Base-by-base conservation (phyloP, 2,113 vertebrate genomes). In the Gallinago paraguaiae region DNA sequence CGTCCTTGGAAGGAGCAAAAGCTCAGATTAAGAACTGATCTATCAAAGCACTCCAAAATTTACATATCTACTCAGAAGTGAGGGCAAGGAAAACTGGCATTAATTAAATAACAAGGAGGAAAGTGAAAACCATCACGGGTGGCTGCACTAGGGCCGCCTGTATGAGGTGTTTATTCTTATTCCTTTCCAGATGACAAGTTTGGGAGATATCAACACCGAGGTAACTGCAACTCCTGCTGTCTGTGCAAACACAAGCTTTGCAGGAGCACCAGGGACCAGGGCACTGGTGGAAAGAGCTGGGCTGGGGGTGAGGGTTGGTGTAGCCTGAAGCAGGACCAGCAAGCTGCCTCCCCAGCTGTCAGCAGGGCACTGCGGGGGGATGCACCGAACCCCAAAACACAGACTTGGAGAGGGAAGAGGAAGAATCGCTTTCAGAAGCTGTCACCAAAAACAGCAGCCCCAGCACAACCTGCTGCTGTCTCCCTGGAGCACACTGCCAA, bases 401-500 rank as follows among this genome's bases (percentile, higher is more conserved):
- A 67, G 37, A 19, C 51, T 61, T 4, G 11, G 48, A 37, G 39
- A 50, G 31, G 17, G 13, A 48, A 59, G n/a, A 79, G 28, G 53
- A 70, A 46, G 48, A 69, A 46, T 19, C 0, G 2, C n/a, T 68
- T 79, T 24, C 46, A 37, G 72, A 59, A 81, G 43, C 45, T 22
- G 35, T 16, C 46, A 28, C 46, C 24, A 18, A 77, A 39, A 82
- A 59, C 37, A 57, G 82, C 69, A 88, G 57, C n/a, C 31, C 53
- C 13, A 7, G 24, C 37, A 63, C 61, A n/a, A 27, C 4, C 31
- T 43, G n/a, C n/a, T 50, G 11, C 16, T 60, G 0, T 28, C 8
- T 77, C 68, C n/a, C 39, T 31, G 9, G 8, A 50, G 22, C 0
- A 0, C 4, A 0, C 3, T 1, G 0, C 39, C 39, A 75, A 70